phyloP scores from a whole-genome alignment of 2,797 vertebrate genomes.

The Sardinella longiceps region DNA sequence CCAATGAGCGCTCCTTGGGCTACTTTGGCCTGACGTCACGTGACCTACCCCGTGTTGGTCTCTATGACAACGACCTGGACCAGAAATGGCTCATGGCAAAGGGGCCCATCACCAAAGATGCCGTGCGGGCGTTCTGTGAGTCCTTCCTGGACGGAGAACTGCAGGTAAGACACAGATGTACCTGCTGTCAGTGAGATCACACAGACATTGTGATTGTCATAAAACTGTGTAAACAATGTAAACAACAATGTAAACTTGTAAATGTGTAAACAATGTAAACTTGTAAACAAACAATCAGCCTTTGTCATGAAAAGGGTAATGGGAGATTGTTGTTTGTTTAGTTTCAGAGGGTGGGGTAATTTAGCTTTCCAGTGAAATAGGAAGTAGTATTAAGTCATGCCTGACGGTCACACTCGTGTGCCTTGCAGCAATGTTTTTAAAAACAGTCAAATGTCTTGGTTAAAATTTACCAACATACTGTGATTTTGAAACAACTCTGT shows the following conservation, averaged over 20 bases:
- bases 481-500: no score
- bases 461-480: no score
- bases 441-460: not conserved
- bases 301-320: not conserved
- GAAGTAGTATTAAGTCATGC: no score
- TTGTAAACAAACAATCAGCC: not conserved
- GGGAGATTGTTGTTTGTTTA: not conserved
- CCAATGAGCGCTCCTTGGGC: constrained; percentile 75
- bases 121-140: constrained; percentile 80
- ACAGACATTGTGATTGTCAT: no score
- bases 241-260: no score
- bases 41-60: constrained; percentile 85
- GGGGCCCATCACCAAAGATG: constrained; percentile 75
- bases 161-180: constrained; percentile 64
- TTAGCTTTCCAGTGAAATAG: not conserved
- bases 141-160: constrained; percentile 75
- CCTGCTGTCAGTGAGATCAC: no score
- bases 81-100: constrained; percentile 77
- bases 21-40: constrained; percentile 83
- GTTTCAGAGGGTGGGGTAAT: not conserved
- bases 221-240: no score
- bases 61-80: constrained; percentile 79
- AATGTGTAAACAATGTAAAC: no score
- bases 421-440: not conserved
- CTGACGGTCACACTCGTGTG: not conserved